Evolutionary conservation across 2,113 vertebrate species (phyloP).

Genomic region (Psettodes erumei): DNA sequence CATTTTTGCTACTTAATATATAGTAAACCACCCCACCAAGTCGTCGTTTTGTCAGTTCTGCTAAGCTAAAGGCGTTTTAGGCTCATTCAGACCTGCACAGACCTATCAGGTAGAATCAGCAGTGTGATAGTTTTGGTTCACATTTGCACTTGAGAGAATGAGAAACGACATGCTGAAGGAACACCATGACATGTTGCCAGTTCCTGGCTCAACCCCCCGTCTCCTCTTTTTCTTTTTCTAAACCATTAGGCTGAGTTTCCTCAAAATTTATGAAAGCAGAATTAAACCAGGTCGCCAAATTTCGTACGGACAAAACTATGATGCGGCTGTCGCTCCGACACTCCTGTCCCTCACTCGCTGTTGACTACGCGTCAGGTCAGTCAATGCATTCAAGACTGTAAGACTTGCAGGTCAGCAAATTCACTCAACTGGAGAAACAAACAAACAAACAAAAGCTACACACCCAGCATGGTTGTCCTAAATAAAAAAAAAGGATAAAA

Average conservation of each 20-base stretch:
- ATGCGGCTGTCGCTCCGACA: conserved; percentile 29
- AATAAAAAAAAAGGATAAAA: conserved; percentile 19
- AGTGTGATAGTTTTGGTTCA: conserved; percentile 43
- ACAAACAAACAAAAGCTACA: conserved; percentile 30
- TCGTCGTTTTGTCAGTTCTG: conserved; percentile 35
- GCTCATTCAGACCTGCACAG: conserved; percentile 46
- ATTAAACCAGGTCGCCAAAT: neutral
- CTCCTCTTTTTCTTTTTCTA: neutral
- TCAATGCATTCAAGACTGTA: conserved; percentile 47
- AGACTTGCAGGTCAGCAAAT: conserved; percentile 65
- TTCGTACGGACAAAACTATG: conserved; percentile 6
- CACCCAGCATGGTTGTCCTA: conserved; percentile 28
- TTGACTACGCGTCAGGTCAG: conserved; percentile 38
- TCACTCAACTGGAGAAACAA: conserved; percentile 54
- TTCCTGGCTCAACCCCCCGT: conserved; percentile 5
- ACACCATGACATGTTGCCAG: conserved; percentile 23
- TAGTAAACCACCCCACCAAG: conserved; percentile 50
- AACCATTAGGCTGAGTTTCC: neutral
- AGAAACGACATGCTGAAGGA: conserved; percentile 23
- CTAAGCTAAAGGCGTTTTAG: conserved; percentile 42
- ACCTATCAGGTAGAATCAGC: conserved; percentile 38
- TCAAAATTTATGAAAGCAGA: conserved; percentile 5
- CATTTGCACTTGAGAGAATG: conserved; percentile 24
- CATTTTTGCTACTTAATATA: conserved; percentile 47
- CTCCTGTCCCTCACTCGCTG: conserved; percentile 27